phyloP scores from a whole-genome alignment of 2,113 vertebrate genomes.

The Crotalus viridis region DNA sequence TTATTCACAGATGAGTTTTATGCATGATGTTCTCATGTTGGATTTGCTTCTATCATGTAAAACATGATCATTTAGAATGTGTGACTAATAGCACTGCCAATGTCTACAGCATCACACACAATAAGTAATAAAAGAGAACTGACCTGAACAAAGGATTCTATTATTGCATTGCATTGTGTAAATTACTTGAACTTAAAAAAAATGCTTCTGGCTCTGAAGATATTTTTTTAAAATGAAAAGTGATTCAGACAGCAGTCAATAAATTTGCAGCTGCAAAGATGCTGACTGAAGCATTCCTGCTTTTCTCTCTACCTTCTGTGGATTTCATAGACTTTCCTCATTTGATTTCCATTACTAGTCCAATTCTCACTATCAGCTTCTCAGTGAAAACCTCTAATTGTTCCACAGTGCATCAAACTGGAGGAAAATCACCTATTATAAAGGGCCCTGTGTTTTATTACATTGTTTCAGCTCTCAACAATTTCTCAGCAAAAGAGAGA shows the following conservation, averaged over 20 bases:
- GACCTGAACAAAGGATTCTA: neutral
- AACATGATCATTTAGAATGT: neutral
- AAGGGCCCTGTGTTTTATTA: neutral
- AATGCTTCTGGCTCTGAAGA: neutral
- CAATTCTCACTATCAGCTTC: neutral
- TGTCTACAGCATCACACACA: neutral
- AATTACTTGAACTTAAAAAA: neutral
- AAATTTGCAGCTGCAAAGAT: neutral
- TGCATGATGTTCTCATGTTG: neutral
- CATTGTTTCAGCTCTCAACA: neutral
- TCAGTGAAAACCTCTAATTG: neutral
- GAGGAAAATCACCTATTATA: neutral
- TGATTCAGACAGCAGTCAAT: neutral
- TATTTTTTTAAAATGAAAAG: neutral
- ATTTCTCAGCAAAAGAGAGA: neutral
- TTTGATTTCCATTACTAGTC: too few relatives aligned
- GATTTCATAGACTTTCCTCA: neutral
- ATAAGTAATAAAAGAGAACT: neutral
- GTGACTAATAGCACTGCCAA: too few relatives aligned
- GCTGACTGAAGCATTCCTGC: neutral
- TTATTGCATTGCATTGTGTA: neutral
- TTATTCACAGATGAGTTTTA: neutral
- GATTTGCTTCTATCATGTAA: neutral
- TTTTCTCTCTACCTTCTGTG: neutral
- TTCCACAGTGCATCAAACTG: neutral